A percentile compares a stretch with the other conserved stretches of the same genome.
Conservation (phyloP, 2,888 invertebrate species). For the Synergus umbraculus region DNA sequence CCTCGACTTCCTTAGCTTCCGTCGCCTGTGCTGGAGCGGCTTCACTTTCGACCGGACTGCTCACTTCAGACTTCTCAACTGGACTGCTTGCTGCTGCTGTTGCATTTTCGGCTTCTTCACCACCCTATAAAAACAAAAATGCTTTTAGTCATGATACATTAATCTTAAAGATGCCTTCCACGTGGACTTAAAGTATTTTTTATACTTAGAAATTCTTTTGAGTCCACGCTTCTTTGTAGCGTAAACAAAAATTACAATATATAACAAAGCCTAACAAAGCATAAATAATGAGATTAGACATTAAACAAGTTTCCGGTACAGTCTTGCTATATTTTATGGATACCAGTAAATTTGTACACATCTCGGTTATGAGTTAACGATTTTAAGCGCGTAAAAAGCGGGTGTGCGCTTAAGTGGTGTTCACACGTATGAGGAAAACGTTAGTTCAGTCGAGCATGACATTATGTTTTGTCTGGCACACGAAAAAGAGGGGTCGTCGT, state of each 20-base stretch:
- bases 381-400: constrained; percentile 29
- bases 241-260: not conserved
- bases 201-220: not conserved
- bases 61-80: constrained; percentile 66
- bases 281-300: not conserved
- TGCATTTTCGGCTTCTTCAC: constrained; percentile 69
- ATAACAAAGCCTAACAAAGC: too few relatives aligned
- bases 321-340: not conserved
- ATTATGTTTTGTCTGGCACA: constrained; percentile 61
- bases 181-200: not conserved
- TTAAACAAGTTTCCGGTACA: not conserved
- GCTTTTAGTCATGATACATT: constrained; percentile 4
- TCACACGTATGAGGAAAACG: constrained; percentile 49
- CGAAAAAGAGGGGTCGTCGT: constrained; percentile 51
- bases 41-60: constrained; percentile 70
- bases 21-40: constrained; percentile 54
- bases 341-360: not conserved
- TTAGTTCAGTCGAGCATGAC: constrained; percentile 59
- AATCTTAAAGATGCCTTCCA: not conserved
- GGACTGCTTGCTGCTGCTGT: constrained; percentile 61
- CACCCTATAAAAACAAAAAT: constrained; percentile 65
- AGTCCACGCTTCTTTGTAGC: not conserved
- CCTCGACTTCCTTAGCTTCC: constrained; percentile 50
- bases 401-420: constrained; percentile 33
- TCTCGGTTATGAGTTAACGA: constrained; percentile 17